Evolutionary conservation across 2,113 vertebrate genomes (phyloP), one percentile per base, ranked within the genome.

Genomic region (Hydrochoerus hydrochaeris): DNA sequence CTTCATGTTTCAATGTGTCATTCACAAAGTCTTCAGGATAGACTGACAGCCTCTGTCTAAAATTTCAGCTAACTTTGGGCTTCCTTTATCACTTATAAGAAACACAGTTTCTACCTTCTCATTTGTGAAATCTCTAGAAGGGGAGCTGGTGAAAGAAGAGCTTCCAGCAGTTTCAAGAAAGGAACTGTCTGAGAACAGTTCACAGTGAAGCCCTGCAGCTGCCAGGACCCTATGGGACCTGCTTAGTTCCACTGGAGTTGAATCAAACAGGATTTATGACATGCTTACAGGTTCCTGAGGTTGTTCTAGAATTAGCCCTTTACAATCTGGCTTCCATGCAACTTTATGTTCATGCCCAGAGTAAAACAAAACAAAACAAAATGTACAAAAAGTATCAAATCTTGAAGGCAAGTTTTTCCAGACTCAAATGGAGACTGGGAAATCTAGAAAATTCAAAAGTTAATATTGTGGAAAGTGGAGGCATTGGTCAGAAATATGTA

Each of bases 11-110:
- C 17, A 49, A 5, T 2, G 11, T 58, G 77, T 80, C 82, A 22
- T 57, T 93, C 35, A 63, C 54, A 82, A 78, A 94, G n/a, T 38
- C 7, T 5, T 92, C 88, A 62, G 0, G 1, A 44, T 52, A 38
- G 60, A 82, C 63, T 24, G 88, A 82, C 73, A 92, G 85, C n/a
- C 24, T 87, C 60, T 67, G 73, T n/a, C 60, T 60, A 75, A 30
- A 89, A 38, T 26, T n/a, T 54, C 90, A 94, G 77, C 78, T 95
- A 63, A 85, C 78, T 80, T 94, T 83, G 94, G n/a, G 71, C 38
- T 80, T 71, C 63, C 38, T 90, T 88, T 60, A 60, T 88, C 71
- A 75, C 73, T 82, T 52, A 38, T 5, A 46, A 73, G 73, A 71
- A 62, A 46, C 41, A 65, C 9, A 60, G 49, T 4, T 38, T 90